Evolutionary conservation across 2,797 vertebrate genomes (phyloP).

Genomic region (Sebastes glaucus): DNA sequence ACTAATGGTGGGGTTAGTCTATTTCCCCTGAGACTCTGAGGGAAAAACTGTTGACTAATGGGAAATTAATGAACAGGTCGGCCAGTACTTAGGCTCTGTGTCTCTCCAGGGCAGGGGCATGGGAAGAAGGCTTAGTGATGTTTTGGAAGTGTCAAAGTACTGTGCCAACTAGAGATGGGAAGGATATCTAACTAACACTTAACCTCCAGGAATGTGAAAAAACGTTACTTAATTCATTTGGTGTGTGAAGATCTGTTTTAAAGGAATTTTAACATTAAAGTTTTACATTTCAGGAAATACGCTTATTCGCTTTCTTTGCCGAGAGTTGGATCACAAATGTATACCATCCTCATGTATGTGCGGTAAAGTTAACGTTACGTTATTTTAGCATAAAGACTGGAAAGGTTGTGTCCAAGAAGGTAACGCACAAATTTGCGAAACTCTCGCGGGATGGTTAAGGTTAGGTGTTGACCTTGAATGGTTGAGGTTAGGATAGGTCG

Average conservation of each 20-base stretch:
- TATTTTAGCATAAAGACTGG: background rate
- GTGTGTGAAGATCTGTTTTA: background rate
- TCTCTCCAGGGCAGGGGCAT: conserved; percentile 39
- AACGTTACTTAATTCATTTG: background rate
- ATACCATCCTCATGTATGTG: background rate
- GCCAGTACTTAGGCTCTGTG: conserved; percentile 38
- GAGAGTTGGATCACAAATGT: background rate
- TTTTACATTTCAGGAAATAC: background rate
- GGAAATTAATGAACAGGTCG: conserved; percentile 72
- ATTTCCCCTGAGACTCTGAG: conserved; percentile 57
- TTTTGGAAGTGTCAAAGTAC: conserved; percentile 61
- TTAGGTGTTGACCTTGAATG: no score
- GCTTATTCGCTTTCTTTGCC: background rate
- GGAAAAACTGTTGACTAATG: conserved; percentile 71
- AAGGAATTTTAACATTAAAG: background rate
- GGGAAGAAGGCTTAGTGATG: conserved; percentile 18
- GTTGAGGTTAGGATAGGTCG: no score
- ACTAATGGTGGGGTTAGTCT: conserved; percentile 62
- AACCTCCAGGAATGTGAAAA: conserved; percentile 20
- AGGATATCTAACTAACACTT: conserved; percentile 13
- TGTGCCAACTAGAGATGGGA: conserved; percentile 24
- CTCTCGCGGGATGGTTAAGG: no score
- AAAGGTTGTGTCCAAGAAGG: background rate
- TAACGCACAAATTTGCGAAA: no score
- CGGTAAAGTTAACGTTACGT: background rate